Evolutionary conservation across 2,113 vertebrate species (phyloP).

Genomic region (Coturnix japonica): DNA sequence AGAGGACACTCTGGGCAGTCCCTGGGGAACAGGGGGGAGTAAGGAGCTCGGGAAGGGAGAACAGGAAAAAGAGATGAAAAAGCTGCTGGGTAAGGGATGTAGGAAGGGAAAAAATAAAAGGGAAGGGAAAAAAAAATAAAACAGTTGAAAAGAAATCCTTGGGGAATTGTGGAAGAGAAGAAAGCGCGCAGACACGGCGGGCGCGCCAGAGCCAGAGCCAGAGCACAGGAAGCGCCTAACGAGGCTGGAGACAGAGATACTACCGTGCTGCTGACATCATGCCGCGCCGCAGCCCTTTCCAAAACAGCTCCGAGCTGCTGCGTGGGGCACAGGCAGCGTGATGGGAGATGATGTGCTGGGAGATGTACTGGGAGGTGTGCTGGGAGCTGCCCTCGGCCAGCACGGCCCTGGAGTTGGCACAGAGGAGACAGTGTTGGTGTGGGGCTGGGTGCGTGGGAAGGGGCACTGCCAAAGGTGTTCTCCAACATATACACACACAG

Average conservation of each 20-base stretch:
- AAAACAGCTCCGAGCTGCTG: slow-evolving; percentile 64
- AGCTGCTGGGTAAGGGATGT: slow-evolving; percentile 10
- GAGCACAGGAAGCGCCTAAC: slow-evolving; percentile 73
- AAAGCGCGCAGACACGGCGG: slow-evolving; percentile 34
- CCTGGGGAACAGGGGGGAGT: background rate
- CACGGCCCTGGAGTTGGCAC: too few species aligned
- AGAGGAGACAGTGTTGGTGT: too few species aligned
- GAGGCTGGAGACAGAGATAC: slow-evolving; percentile 76
- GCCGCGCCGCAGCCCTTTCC: slow-evolving; percentile 58
- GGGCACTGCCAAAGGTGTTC: slow-evolving; percentile 15
- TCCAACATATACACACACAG: slow-evolving; percentile 30
- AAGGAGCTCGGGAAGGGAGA: background rate
- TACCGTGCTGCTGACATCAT: slow-evolving; percentile 72
- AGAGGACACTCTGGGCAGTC: background rate
- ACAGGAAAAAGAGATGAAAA: background rate
- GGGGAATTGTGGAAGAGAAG: slow-evolving; percentile 52
- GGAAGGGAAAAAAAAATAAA: background rate
- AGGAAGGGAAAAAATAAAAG: too few species aligned
- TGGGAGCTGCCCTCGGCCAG: too few species aligned
- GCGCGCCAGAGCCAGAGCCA: slow-evolving; percentile 57
- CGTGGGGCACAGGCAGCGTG: background rate
- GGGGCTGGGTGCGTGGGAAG: too few species aligned
- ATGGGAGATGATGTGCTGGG: background rate
- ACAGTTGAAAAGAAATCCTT: slow-evolving; percentile 7
- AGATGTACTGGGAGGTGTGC: too few species aligned